Conservation (phyloP, 2,888 invertebrate genomes). For the Leucoptera coffeella region DNA sequence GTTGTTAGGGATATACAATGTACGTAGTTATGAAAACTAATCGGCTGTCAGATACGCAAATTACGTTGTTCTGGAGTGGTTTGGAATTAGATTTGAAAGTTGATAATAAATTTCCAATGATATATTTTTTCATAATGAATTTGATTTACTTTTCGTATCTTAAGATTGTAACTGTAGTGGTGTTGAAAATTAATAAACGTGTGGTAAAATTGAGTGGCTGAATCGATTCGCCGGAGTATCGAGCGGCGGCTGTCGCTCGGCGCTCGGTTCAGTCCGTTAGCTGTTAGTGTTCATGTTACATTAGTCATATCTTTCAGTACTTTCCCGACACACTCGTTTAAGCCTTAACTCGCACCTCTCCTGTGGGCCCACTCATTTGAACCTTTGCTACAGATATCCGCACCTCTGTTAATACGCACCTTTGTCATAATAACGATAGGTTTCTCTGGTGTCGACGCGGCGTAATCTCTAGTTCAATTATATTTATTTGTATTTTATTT, state of each 20-base stretch:
- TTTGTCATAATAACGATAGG: background rate
- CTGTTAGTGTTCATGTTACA: conserved; percentile 50
- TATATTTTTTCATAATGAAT: conserved; percentile 52
- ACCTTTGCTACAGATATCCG: conserved; percentile 7
- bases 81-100: conserved; percentile 44
- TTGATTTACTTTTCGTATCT: conserved; percentile 44
- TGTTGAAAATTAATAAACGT: conserved; percentile 36
- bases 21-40: conserved; percentile 43
- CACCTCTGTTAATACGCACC: conserved; percentile 10
- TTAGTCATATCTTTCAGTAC: conserved; percentile 32
- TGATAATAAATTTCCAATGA: conserved; percentile 51
- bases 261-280: conserved; percentile 35
- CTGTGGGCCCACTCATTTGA: background rate
- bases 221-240: conserved; percentile 16
- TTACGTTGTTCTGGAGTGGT: conserved; percentile 49
- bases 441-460: background rate
- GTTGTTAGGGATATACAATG: conserved; percentile 41
- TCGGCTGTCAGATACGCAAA: conserved; percentile 49
- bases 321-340: conserved; percentile 27
- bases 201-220: conserved; percentile 36
- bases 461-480: no score
- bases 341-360: conserved; percentile 12
- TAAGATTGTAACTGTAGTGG: conserved; percentile 51
- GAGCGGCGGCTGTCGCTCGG: no score
- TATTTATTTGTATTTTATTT: conserved; percentile 22